Evolutionary conservation across 2,888 invertebrate species (phyloP), one percentile per base, ranked within the genome.

Genomic region (Mesoligia furuncula): DNA sequence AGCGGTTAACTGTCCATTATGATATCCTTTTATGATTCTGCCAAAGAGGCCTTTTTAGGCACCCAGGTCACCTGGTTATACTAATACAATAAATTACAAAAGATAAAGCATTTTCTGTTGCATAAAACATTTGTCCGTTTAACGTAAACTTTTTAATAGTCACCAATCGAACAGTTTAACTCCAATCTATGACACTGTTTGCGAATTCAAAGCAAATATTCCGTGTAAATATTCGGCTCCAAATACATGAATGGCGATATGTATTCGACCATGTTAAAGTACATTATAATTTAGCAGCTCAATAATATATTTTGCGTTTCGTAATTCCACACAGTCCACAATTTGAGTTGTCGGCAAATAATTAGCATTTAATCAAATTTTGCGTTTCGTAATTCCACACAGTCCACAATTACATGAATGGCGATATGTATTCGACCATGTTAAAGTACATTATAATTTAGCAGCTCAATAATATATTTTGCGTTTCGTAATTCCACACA

Each of bases 301-400:
- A 80, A 86, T 86, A 74, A 79, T 84, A 82, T 80, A 31, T 31
- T 31, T 83, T 76, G 76, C 71, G 65, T 79, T 90, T 87, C 88
- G 82, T 89, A 90, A 85, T 88, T 89, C 90, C 87, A 81, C 74
- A 81, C 81, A 87, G 87, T 85, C 85, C 87, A 84, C 90, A 92
- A 90, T 93, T 87, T 88, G 92, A 92, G 89, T 91, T 90, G 93
- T 93, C 92, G 90, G 91, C 94, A 92, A 94, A 94, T 93, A 94
- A 94, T 94, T 94, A 94, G 93, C 94, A 94, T 94, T 94, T 94
- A n/a, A n/a, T n/a, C n/a, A n/a, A n/a, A 85, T 90, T 86, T 83
- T 76, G 76, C 71, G 65, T 79, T 90, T 87, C 88, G 82, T 89
- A 90, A 85, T 88, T 89, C 90, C 87, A 81, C 74, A 81, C 81